A percentile compares a stretch with the other conserved stretches of the same genome.
phyloP scores from a whole-genome alignment of 1,140 invertebrate genomes.

The Pomacea maculata region DNA sequence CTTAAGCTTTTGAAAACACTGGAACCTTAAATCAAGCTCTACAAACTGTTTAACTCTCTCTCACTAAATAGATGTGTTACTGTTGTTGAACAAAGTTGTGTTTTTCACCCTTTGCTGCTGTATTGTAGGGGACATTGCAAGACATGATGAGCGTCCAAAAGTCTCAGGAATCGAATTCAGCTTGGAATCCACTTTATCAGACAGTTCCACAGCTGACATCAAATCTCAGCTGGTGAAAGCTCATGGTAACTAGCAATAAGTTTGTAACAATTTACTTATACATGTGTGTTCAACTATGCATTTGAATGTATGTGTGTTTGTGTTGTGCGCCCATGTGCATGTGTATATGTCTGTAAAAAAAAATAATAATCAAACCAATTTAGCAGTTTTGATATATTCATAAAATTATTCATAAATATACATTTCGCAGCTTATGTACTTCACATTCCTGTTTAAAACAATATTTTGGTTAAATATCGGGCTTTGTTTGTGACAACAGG shows the following conservation, averaged over 20 bases:
- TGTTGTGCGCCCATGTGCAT: background rate
- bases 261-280: no score
- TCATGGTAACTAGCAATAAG: slow-evolving; percentile 34
- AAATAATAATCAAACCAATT: background rate
- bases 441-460: background rate
- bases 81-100: background rate
- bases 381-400: background rate
- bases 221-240: slow-evolving; percentile 40
- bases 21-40: no score
- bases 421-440: background rate
- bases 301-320: no score
- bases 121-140: background rate
- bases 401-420: background rate
- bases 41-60: no score
- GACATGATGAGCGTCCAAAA: slow-evolving; percentile 17
- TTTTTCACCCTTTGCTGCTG: background rate
- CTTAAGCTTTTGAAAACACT: no score
- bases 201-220: slow-evolving; percentile 28
- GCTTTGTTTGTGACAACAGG: slow-evolving; percentile 52
- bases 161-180: slow-evolving; percentile 33
- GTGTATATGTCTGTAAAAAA: background rate
- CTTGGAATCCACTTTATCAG: slow-evolving; percentile 24
- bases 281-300: no score
- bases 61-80: no score
- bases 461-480: background rate